A percentile compares a stretch with the other conserved stretches of the same genome.
These are phyloP conservation scores for Cybosia mesomella DNA, from an alignment of 2,888 invertebrate species.

Conservation along the genomic window DNA sequence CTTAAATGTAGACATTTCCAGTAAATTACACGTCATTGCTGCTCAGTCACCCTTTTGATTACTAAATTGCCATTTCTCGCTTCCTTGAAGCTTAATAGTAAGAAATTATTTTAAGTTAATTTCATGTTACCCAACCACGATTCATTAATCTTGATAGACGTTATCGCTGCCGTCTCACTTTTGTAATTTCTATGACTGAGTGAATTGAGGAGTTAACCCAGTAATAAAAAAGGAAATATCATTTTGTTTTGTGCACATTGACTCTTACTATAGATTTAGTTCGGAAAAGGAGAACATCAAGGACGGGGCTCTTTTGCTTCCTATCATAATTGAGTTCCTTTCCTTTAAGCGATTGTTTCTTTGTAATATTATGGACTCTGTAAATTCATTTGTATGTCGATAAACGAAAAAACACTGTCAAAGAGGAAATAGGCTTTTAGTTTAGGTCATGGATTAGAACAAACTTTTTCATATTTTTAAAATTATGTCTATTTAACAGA, in stretches of 20 bases:
- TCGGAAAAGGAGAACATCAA: no score
- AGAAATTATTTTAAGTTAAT: slow-evolving; percentile 49
- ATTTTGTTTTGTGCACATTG: slow-evolving; percentile 6
- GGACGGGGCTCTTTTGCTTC: not conserved
- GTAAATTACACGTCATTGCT: slow-evolving; percentile 28
- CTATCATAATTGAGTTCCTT: no score
- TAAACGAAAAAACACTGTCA: not conserved
- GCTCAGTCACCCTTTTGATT: slow-evolving; percentile 51
- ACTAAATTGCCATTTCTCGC: slow-evolving; percentile 47
- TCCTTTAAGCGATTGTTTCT: not conserved
- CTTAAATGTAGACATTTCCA: slow-evolving; percentile 9
- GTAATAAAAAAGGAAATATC: slow-evolving; percentile 4
- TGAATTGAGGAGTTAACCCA: slow-evolving; percentile 20
- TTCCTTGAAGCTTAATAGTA: slow-evolving; percentile 35
- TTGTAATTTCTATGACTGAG: slow-evolving; percentile 39
- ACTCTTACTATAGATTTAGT: no score
- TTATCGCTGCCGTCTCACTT: slow-evolving; percentile 46
- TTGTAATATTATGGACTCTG: not conserved
- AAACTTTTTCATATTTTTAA: no score
- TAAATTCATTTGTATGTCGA: not conserved
- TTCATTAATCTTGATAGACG: slow-evolving; percentile 51
- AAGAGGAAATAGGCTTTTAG: not conserved
- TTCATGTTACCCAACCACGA: slow-evolving; percentile 39
- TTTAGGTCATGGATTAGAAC: not conserved
- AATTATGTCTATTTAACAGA: no score